These are phyloP conservation scores for Arrhopalites spinosus DNA, from an alignment of 2,888 invertebrate species.

Conservation along the genomic window DNA sequence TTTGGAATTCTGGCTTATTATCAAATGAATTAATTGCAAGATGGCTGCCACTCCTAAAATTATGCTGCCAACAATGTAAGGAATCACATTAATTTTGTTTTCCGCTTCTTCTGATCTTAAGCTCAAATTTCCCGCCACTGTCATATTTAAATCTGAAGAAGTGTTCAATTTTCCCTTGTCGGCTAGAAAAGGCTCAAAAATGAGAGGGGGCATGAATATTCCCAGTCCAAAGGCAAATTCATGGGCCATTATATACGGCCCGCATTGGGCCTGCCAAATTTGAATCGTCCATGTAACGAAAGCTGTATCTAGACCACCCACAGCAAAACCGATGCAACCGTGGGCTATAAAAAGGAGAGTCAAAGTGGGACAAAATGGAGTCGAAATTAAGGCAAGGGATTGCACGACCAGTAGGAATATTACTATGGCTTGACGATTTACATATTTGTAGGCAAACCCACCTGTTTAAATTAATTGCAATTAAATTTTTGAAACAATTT, in stretches of 20 bases:
- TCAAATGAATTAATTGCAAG: too few relatives aligned
- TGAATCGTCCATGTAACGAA: constrained; percentile 51
- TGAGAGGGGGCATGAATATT: neutral
- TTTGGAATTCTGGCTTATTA: neutral
- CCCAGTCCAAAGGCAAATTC: neutral
- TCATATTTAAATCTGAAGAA: neutral
- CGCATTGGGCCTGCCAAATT: neutral
- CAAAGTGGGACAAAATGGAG: constrained; percentile 39
- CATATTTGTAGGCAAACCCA: constrained; percentile 39
- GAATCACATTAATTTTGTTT: neutral
- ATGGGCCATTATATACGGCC: neutral
- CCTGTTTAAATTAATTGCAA: constrained; percentile 26
- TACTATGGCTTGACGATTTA: constrained; percentile 42
- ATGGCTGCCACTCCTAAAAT: too few relatives aligned
- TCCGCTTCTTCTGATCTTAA: neutral
- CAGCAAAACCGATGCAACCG: constrained; percentile 42
- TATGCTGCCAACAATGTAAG: neutral
- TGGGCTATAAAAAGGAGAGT: constrained; percentile 37
- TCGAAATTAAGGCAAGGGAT: constrained; percentile 24
- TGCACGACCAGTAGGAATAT: constrained; percentile 37
- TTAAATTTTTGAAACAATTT: neutral
- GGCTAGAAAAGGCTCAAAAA: neutral
- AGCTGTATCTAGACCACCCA: constrained; percentile 45
- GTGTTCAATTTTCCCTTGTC: neutral
- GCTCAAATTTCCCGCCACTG: too few relatives aligned